Base-by-base conservation (phyloP, 2,888 invertebrate genomes). In the Dynastes grantii region DNA sequence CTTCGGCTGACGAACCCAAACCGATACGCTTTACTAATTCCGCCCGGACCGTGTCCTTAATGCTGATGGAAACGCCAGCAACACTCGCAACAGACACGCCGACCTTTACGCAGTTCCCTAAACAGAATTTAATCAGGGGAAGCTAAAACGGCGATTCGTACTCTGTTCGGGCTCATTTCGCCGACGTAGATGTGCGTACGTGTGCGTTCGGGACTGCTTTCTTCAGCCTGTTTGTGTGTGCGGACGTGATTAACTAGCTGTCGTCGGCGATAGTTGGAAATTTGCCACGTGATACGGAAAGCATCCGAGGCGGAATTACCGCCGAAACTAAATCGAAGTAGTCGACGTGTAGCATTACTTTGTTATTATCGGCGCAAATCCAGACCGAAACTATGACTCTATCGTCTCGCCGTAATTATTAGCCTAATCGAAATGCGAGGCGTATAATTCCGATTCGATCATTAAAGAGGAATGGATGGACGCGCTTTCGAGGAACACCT, bases 51-150 rank as follows among this genome's bases (percentile, higher is more conserved):
- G 13, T 51, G 68, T 51, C 68, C 27, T 68, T 49, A 32, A 49
- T 51, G 22, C 27, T 51, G 51, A 49, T 68, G 27, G 51, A 13
- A 37, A 27, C 65, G 27, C 68, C 65, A 67, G n/a, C 22, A 67
- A 51, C 51, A 63, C 27, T 63, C 63, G 13, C 63, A 32, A 13
- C 63, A 11, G 5, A 63, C 13, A 29, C 29, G 63, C 63, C 22
- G 55, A 22, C 55, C 22, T 22, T 45, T 9, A 32, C 68, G 51
- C 68, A 51, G 51, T 68, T 68, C 55, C 55, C 55, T 27, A 68
- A 68, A 68, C 68, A 68, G 68, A 68, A 68, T 68, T 68, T 68
- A 68, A 68, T 68, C 68, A 68, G 68, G 9, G 68, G 22, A 58
- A 22, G 22, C 55, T 58, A 58, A 58, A 68, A 68, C 68, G 63